These are phyloP conservation scores for Pandemis heparana DNA, from an alignment of 2,888 invertebrate species.

Conservation along the genomic window DNA sequence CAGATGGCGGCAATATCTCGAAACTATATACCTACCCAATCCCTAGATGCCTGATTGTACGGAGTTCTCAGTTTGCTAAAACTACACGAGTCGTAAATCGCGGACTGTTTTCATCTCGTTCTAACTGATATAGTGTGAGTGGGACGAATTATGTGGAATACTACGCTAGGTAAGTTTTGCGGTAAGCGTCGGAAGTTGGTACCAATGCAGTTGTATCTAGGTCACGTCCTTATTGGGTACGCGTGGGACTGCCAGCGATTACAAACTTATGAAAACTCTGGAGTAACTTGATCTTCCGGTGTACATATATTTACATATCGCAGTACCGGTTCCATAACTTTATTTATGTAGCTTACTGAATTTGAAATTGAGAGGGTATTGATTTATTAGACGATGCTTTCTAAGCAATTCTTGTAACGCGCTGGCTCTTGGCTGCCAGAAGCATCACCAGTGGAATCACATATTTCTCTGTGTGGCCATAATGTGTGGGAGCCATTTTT, in stretches of 20 bases:
- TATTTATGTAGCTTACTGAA: neutral
- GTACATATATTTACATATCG: neutral
- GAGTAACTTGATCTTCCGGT: constrained; percentile 1
- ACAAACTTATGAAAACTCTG: constrained; percentile 25
- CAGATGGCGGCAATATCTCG: no score
- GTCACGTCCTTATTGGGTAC: constrained; percentile 31
- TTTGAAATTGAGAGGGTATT: neutral
- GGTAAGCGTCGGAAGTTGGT: constrained; percentile 20
- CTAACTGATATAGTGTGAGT: neutral
- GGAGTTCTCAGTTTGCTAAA: neutral
- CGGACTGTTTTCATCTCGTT: neutral
- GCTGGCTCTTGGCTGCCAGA: no score
- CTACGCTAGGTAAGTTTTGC: constrained; percentile 19
- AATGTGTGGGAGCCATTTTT: no score
- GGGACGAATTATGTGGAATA: neutral
- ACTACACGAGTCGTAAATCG: neutral
- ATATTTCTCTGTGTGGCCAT: no score
- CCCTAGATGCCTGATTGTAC: neutral
- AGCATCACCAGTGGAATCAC: no score
- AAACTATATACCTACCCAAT: neutral
- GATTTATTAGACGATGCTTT: no score
- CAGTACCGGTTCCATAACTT: neutral
- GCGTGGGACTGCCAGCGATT: constrained; percentile 20
- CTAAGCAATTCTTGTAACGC: no score
- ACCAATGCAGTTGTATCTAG: constrained; percentile 29